Base-by-base conservation (phyloP, 1,140 invertebrate genomes). In the Neodiprion virginianus region DNA sequence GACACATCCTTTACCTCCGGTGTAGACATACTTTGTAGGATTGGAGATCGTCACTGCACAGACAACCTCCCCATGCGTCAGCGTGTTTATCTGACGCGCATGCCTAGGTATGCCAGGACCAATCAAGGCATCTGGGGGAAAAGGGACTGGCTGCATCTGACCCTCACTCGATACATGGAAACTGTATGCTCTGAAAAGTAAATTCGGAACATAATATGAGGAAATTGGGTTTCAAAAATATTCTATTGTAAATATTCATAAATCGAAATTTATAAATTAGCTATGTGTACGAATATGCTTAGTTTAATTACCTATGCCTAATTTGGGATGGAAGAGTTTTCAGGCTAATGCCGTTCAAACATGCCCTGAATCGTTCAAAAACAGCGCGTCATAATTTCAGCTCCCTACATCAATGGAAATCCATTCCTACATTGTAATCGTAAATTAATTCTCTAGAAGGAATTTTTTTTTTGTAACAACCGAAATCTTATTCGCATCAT, bases 1-100 rank as follows among this genome's bases (percentile, higher is more conserved):
- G 73, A 99, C 98, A 88, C 97, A 99, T 48, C 98, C 98, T 89
- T 99, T 99, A 74, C 98, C 98, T 11, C 98, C 98, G 5, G 98
- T 99, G 88, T 99, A 99, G 7, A 99, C 97, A 86, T 97, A 96
- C 84, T 97, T 94, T 72, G 96, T 97, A 47, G 96, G 95, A 88
- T 96, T 96, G 86, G 91, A 99, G 92, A 91, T 96, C 90, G 89
- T 99, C 89, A 90, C 98, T 88, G 94, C 98, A 92, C 89, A 99
- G 89, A 94, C 93, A 23, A 94, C 88, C 88, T 99, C 98, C 4
- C 98, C 98, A 85, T 99, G 98, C 76, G 94, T 95, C 72, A 99
- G 88, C 7, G 96, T 98, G 84, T 96, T 96, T 77, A 98, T 96
- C 87, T 96, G 94, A 21, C 96, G 90, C 21, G 96, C 96, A 83